Base-by-base conservation (phyloP, 2,888 invertebrate species). In the Exocentrus adspersus region DNA sequence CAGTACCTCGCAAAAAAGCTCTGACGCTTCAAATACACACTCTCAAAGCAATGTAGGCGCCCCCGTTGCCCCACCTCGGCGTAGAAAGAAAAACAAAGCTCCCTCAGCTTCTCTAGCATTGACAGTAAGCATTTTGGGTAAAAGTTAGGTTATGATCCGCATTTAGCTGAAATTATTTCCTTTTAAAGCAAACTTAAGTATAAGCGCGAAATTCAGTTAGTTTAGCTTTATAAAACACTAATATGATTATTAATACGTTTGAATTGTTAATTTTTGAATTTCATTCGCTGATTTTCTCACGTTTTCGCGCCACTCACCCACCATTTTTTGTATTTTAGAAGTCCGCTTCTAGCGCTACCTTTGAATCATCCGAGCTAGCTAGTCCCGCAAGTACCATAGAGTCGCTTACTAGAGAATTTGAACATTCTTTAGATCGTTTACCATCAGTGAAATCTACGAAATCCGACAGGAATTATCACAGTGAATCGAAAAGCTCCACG, bases 351-450 rank as follows among this genome's bases (percentile, higher is more conserved):
- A 78, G 74, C 57, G 68, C 76, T 28, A 71, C 73, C 52, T 73
- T 74, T 56, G 72, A 75, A 52, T 66, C 69, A 24, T 52, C 83
- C 74, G 86, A 89, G 21, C 83, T 92, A 72, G 90, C 90, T 57
- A 92, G 91, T 78, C 92, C 92, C 16, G 91, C 91, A 51, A 91
- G 90, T 81, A 92, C 92, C 46, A 91, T 92, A 67, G 92, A 92
- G 80, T 91, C 90, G 0, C 84, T 93, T 64, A 91, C 92, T 1
- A 84, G 90, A 78, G 94, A 94, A 84, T 90, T 94, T 76, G 94
- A 94, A 80, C 91, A 92, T 81, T 92, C 93, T 20, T 87, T 95
- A 58, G 89, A 89, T 71, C 78, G 78, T 43, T 70, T 79, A 24
- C 78, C 79, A 19, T 63, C 68, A 1, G 54, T 65, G 21, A 75